Percentiles rank a stretch among this genome's conserved stretches.
These are phyloP conservation scores for Leuctra nigra DNA, from an alignment of 2,888 invertebrate genomes.

Conservation along the genomic window DNA sequence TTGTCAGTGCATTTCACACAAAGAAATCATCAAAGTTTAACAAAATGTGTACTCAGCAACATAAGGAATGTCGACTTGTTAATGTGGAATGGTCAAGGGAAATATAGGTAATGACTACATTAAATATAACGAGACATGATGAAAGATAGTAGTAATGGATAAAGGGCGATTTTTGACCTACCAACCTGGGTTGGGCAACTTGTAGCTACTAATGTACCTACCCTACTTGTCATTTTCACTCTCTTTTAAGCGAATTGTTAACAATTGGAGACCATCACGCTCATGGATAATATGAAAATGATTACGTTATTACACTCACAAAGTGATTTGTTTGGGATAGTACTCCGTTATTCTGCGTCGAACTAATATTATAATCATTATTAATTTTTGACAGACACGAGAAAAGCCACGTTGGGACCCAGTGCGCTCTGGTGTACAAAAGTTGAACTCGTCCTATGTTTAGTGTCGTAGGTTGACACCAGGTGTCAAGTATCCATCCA, in stretches of 20 bases:
- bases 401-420: conserved; percentile 11
- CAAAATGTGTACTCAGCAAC: too few relatives aligned
- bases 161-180: neutral
- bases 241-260: neutral
- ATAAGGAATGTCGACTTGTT: too few relatives aligned
- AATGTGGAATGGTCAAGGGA: too few relatives aligned
- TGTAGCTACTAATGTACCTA: conserved; percentile 1
- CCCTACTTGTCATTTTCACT: conserved; percentile 13
- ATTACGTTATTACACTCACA: too few relatives aligned
- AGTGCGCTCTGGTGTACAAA: conserved; percentile 5
- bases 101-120: too few relatives aligned
- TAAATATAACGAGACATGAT: neutral
- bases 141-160: too few relatives aligned
- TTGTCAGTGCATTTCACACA: neutral
- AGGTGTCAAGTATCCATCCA: too few relatives aligned
- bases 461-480: too few relatives aligned
- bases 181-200: conserved; percentile 13
- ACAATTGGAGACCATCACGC: neutral
- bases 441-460: too few relatives aligned
- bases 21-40: too few relatives aligned
- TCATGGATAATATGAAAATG: neutral
- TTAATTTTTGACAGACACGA: conserved; percentile 3
- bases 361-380: conserved; percentile 1
- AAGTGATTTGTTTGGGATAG: too few relatives aligned
- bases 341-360: neutral